These are phyloP conservation scores for Threskiornis aethiopicus DNA, from an alignment of 2,797 vertebrate genomes.

Conservation along the genomic window DNA sequence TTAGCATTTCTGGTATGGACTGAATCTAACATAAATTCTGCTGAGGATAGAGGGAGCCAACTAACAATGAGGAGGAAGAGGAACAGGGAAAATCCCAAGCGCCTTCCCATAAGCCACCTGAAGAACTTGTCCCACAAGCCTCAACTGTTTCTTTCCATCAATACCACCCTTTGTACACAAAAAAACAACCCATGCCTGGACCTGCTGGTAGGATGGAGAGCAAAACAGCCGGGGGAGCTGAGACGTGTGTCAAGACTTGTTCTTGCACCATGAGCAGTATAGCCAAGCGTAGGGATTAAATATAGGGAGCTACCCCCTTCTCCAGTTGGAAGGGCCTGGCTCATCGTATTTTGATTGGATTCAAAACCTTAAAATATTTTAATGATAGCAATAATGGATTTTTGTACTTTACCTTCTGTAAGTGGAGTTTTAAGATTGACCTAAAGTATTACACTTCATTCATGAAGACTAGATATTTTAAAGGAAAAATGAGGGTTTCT, in stretches of 20 bases:
- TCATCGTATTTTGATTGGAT: background rate
- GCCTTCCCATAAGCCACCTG: conserved; percentile 58
- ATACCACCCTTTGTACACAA: conserved; percentile 66
- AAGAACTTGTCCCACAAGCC: conserved; percentile 68
- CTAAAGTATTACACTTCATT: background rate
- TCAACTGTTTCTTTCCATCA: conserved; percentile 65
- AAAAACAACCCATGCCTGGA: conserved; percentile 32
- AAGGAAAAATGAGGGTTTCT: background rate
- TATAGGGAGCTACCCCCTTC: background rate
- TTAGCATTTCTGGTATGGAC: background rate
- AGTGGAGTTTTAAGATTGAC: background rate
- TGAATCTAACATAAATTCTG: background rate
- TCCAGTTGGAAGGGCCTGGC: background rate
- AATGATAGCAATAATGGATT: background rate
- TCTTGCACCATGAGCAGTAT: background rate
- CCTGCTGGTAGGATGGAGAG: conserved; percentile 29
- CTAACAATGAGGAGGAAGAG: conserved; percentile 32
- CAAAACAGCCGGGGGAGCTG: background rate
- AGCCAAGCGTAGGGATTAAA: background rate
- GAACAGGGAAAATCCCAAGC: conserved; percentile 64
- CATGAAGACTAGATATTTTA: background rate
- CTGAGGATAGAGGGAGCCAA: background rate
- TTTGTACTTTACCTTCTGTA: background rate
- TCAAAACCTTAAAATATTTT: background rate
- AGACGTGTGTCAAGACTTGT: background rate